Percentiles rank a stretch among this genome's conserved stretches.
These are phyloP conservation scores for Micromys minutus DNA, from an alignment of 2,113 vertebrate genomes.

Conservation along the genomic window DNA sequence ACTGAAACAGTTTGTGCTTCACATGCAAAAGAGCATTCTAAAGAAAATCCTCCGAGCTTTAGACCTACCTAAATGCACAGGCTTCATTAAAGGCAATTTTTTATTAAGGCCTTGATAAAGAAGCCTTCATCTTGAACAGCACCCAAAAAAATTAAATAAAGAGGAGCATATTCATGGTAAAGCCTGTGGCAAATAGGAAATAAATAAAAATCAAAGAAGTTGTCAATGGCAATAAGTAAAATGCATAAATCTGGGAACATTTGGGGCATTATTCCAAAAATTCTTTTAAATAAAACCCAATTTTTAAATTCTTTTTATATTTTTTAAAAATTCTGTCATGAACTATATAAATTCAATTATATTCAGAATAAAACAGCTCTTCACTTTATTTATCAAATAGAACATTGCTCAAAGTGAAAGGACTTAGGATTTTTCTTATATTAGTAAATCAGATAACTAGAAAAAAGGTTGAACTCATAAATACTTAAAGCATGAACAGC, in stretches of 20 bases:
- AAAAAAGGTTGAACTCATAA: neutral
- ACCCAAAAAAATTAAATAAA: slow-evolving; percentile 40
- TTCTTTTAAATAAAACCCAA: slow-evolving; percentile 76
- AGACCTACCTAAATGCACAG: slow-evolving; percentile 74
- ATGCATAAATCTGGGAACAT: slow-evolving; percentile 54
- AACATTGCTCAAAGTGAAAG: slow-evolving; percentile 63
- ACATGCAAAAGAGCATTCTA: slow-evolving; percentile 73
- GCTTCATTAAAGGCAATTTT: slow-evolving; percentile 73
- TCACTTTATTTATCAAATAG: slow-evolving; percentile 73
- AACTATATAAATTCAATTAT: slow-evolving; percentile 68
- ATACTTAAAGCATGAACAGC: slow-evolving; percentile 29
- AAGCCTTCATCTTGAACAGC: slow-evolving; percentile 74
- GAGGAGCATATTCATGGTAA: slow-evolving; percentile 69
- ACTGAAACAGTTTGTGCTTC: slow-evolving; percentile 78
- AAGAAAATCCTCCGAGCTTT: slow-evolving; percentile 55
- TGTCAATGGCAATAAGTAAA: neutral
- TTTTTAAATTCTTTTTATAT: slow-evolving; percentile 70
- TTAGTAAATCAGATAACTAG: slow-evolving; percentile 62
- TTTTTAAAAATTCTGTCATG: slow-evolving; percentile 57
- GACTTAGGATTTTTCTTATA: slow-evolving; percentile 66
- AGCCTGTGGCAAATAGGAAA: slow-evolving; percentile 55
- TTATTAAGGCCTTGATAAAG: slow-evolving; percentile 65
- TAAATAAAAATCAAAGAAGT: slow-evolving; percentile 46
- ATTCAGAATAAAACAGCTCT: slow-evolving; percentile 75
- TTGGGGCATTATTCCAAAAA: slow-evolving; percentile 75